Percentiles rank a stretch among this genome's conserved stretches.
Evolutionary conservation across 2,888 invertebrate genomes (phyloP).

Genomic region (Mesorhabditis belari): DNA sequence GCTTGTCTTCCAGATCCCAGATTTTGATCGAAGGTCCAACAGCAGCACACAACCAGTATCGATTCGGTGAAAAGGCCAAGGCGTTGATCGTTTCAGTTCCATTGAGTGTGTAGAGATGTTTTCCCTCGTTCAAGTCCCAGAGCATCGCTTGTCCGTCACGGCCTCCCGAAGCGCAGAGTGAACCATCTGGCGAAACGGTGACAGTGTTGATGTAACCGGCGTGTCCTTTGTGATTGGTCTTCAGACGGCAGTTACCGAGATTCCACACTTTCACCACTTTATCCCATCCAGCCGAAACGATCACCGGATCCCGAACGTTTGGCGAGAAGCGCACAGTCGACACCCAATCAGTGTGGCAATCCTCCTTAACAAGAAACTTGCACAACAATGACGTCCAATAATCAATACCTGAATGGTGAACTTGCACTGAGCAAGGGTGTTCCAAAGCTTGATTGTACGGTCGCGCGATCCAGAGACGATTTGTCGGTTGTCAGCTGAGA

Average conservation of each 20-base stretch:
- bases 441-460: slow-evolving; percentile 98
- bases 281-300: slow-evolving; percentile 98
- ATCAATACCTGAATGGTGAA: slow-evolving; percentile 84
- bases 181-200: slow-evolving; percentile 97
- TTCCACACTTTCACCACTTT: slow-evolving; percentile 82
- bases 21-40: slow-evolving; percentile 96
- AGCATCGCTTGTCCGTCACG: slow-evolving; percentile 96
- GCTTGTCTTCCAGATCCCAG: slow-evolving; percentile 99
- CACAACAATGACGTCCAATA: too few relatives aligned
- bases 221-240: slow-evolving; percentile 96
- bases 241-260: slow-evolving; percentile 92
- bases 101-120: slow-evolving; percentile 94
- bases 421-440: slow-evolving; percentile 98
- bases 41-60: slow-evolving; percentile 97
- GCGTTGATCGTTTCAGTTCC: slow-evolving; percentile 97
- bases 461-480: slow-evolving; percentile 98
- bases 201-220: slow-evolving; percentile 95
- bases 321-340: slow-evolving; percentile 98
- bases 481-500: slow-evolving; percentile 98
- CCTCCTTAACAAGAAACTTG: slow-evolving; percentile 56
- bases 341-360: slow-evolving; percentile 93
- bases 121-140: slow-evolving; percentile 98
- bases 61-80: slow-evolving; percentile 94
- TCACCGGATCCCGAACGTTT: slow-evolving; percentile 93
- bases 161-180: slow-evolving; percentile 94